Evolutionary conservation across 2,888 invertebrate genomes (phyloP).

Genomic region (Xanthostigma xanthostigma): DNA sequence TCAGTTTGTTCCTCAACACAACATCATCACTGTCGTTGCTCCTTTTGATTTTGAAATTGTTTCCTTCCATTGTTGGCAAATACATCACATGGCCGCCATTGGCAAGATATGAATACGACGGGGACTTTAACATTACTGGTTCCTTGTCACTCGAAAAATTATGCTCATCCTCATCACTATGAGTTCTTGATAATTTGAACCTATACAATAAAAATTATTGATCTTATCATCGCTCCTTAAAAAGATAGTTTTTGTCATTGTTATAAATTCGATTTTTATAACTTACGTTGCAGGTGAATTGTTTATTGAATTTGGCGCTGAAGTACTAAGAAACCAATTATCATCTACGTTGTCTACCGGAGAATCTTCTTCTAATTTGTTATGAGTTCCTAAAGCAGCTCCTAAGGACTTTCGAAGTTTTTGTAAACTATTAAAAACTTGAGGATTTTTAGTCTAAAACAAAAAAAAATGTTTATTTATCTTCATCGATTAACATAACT

Average conservation of each 20-base stretch:
- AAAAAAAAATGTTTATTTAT: slow-evolving; percentile 2
- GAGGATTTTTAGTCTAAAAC: slow-evolving; percentile 18
- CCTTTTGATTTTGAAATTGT: background rate
- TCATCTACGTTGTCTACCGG: slow-evolving; percentile 30
- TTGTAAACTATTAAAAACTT: slow-evolving; percentile 49
- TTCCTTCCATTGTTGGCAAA: slow-evolving; percentile 24
- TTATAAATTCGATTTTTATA: background rate
- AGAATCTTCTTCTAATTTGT: slow-evolving; percentile 31
- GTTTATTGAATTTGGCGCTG: slow-evolving; percentile 63
- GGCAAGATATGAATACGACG: slow-evolving; percentile 37
- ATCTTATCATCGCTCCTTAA: background rate
- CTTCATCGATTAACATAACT: background rate
- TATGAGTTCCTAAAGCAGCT: slow-evolving; percentile 34
- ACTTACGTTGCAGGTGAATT: slow-evolving; percentile 2
- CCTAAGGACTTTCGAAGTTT: slow-evolving; percentile 46
- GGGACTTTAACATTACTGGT: slow-evolving; percentile 14
- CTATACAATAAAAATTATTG: background rate
- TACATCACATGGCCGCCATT: slow-evolving; percentile 68
- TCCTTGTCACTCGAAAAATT: slow-evolving; percentile 1
- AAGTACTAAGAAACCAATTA: slow-evolving; percentile 72
- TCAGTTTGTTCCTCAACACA: background rate
- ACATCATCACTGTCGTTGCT: background rate
- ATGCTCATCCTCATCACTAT: slow-evolving; percentile 9
- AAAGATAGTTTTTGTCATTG: background rate
- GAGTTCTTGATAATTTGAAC: slow-evolving; percentile 4